phyloP scores from a whole-genome alignment of 2,888 invertebrate genomes.

The Ichneumon xanthorius region DNA sequence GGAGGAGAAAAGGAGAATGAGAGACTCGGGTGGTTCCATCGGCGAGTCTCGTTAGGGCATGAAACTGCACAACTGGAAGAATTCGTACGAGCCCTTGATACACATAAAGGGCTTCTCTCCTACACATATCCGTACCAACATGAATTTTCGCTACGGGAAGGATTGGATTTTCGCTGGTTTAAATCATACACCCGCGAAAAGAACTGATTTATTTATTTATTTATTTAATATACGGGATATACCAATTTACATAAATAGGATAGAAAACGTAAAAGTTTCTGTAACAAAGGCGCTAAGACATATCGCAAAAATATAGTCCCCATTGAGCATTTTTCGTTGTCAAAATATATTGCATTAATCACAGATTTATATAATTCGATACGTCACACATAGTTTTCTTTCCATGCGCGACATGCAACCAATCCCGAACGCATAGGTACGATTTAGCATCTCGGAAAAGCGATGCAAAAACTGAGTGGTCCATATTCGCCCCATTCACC shows the following conservation, averaged over 20 bases:
- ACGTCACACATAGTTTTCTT: neutral
- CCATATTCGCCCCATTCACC: conserved; percentile 4
- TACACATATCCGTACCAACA: neutral
- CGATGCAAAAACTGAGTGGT: conserved; percentile 9
- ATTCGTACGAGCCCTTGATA: conserved; percentile 7
- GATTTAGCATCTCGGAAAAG: neutral
- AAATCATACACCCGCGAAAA: neutral
- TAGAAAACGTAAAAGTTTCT: too few species aligned
- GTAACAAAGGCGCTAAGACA: too few species aligned
- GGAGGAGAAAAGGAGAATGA: neutral
- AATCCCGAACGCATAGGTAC: neutral
- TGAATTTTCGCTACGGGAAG: neutral
- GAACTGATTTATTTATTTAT: neutral
- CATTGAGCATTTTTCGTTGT: too few species aligned
- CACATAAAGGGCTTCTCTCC: neutral
- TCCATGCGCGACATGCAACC: neutral
- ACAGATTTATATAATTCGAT: neutral
- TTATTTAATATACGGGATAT: too few species aligned
- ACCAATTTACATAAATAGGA: too few species aligned
- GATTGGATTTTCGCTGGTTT: neutral
- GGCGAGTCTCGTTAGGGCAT: conserved; percentile 30
- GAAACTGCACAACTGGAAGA: conserved; percentile 33
- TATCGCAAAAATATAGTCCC: too few species aligned
- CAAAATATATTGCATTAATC: neutral
- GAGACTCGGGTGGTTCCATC: neutral